A percentile compares a stretch with the other conserved stretches of the same genome.
Evolutionary conservation across 2,797 vertebrate genomes (phyloP).

Genomic region (Sciaenops ocellatus): DNA sequence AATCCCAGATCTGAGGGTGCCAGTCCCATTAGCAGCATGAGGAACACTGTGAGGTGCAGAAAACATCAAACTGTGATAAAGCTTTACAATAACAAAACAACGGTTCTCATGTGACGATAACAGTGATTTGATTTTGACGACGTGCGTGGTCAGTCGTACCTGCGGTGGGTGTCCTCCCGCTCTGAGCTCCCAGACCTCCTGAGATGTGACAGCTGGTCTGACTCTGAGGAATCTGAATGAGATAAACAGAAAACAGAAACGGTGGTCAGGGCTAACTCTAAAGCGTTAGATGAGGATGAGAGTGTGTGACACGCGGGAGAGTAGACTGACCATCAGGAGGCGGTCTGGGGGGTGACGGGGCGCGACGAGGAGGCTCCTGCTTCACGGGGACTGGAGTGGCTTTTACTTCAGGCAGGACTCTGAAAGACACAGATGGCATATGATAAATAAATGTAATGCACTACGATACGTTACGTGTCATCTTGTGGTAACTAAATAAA

Average conservation of each 20-base stretch:
- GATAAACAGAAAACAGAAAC: conserved; percentile 1
- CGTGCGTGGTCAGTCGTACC: conserved; percentile 60
- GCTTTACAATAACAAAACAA: not conserved
- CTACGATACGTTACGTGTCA: not conserved
- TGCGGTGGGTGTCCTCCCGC: conserved; percentile 59
- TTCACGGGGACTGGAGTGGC: conserved; percentile 51
- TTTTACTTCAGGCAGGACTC: conserved; percentile 68
- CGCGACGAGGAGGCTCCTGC: conserved; percentile 62
- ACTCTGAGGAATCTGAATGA: conserved; percentile 80
- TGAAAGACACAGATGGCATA: conserved; percentile 41
- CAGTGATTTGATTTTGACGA: not conserved
- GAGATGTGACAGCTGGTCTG: conserved; percentile 70
- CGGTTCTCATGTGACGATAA: accelerated
- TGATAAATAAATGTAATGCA: not conserved
- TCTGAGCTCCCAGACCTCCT: conserved; percentile 79
- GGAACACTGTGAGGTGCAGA: conserved; percentile 68
- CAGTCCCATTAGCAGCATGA: conserved; percentile 47
- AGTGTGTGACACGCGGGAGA: not conserved
- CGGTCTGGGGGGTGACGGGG: conserved; percentile 59
- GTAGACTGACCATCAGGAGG: conserved; percentile 76
- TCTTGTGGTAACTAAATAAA: not conserved
- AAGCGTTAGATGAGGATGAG: not conserved
- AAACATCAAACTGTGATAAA: not conserved
- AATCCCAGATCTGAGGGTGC: conserved; percentile 46
- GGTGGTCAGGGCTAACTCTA: not conserved